These are phyloP conservation scores for Rostratula benghalensis DNA, from an alignment of 2,113 vertebrate species.

Conservation along the genomic window DNA sequence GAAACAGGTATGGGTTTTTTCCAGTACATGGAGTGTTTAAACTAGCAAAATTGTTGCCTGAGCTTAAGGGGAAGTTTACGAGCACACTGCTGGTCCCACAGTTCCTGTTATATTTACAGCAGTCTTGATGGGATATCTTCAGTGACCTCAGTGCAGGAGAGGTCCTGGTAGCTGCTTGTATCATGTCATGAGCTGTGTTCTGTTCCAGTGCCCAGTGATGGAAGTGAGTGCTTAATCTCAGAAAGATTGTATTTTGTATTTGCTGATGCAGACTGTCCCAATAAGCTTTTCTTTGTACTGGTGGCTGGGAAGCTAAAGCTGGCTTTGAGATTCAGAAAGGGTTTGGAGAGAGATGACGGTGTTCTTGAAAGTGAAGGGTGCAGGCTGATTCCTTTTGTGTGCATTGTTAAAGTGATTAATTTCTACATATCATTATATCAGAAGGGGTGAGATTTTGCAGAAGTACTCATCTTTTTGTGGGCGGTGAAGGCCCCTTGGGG, in stretches of 20 bases:
- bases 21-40: not conserved
- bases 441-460: constrained; percentile 48
- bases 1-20: not conserved
- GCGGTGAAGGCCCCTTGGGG: constrained; percentile 70
- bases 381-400: constrained; percentile 49
- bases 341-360: not conserved
- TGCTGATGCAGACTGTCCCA: not conserved
- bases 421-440: constrained; percentile 61
- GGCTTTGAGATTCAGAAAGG: constrained; percentile 2
- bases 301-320: not conserved
- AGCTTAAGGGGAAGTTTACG: not conserved
- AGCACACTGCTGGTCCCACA: not conserved
- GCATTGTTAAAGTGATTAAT: constrained; percentile 38
- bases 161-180: not conserved
- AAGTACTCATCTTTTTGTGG: constrained; percentile 64
- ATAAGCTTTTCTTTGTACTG: not conserved
- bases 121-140: not conserved
- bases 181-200: not conserved
- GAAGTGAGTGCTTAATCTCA: not conserved
- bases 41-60: not conserved
- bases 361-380: constrained; percentile 35
- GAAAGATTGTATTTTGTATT: not conserved
- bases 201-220: not conserved
- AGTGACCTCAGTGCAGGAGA: not conserved
- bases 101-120: not conserved